Conservation (phyloP, 2,797 vertebrate genomes). For the Australoheros facetus region DNA sequence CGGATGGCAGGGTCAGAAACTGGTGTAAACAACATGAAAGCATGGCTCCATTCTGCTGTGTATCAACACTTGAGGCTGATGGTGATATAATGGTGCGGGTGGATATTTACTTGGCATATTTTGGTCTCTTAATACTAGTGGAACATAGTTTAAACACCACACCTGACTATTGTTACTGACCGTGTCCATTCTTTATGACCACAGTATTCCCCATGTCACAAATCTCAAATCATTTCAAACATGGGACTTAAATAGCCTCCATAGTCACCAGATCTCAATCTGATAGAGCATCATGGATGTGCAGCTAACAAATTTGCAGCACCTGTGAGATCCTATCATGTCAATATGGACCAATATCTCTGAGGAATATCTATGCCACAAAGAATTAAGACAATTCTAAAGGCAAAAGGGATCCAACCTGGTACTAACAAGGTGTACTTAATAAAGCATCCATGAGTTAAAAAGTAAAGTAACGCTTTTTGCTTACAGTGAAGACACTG, state of each 20-base stretch:
- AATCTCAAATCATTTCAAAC: not conserved
- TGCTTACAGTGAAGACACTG: constrained; percentile 2
- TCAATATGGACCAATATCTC: not conserved
- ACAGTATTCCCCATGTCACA: not conserved
- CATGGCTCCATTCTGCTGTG: too few relatives aligned
- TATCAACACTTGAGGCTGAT: too few relatives aligned
- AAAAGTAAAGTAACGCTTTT: not conserved
- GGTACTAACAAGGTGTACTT: not conserved
- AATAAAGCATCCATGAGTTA: not conserved
- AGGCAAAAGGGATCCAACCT: not conserved
- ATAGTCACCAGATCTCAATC: not conserved
- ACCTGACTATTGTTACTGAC: not conserved
- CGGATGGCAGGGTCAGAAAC: too few relatives aligned
- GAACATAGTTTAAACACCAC: not conserved
- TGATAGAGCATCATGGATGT: too few relatives aligned
- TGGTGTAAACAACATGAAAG: too few relatives aligned
- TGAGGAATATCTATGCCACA: not conserved
- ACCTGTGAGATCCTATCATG: not conserved
- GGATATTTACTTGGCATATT: not conserved
- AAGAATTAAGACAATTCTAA: not conserved
- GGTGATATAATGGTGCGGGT: not conserved
- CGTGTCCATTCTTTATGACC: not conserved
- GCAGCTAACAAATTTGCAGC: not conserved
- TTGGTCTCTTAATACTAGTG: not conserved
- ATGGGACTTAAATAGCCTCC: not conserved